Percentiles rank a stretch among this genome's conserved stretches.
Conservation (phyloP, 2,113 vertebrate species). For the Anolis sagrei region DNA sequence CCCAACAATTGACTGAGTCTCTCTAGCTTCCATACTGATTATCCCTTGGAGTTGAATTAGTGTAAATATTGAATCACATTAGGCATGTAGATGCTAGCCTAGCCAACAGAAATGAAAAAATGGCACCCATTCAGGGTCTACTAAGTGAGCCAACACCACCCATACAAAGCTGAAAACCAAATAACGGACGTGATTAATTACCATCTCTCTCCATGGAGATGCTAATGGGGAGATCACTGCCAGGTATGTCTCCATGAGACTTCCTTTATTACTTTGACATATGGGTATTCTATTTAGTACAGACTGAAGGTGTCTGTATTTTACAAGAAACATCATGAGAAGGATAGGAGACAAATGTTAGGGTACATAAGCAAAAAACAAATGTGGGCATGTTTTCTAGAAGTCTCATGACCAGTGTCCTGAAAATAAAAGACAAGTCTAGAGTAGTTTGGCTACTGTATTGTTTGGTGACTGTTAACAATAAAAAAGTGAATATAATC, state of each 20-base stretch:
- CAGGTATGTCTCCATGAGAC: background rate
- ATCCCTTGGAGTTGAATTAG: background rate
- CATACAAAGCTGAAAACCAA: rapidly evolving
- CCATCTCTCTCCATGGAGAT: background rate
- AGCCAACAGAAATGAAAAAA: background rate
- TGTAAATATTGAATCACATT: background rate
- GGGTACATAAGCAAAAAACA: background rate
- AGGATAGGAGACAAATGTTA: conserved; percentile 18
- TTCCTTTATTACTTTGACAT: background rate
- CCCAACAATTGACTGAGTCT: background rate
- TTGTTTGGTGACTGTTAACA: conserved; percentile 15
- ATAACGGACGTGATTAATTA: background rate
- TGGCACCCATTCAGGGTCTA: background rate
- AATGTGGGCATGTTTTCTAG: background rate
- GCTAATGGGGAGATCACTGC: background rate
- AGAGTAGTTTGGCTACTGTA: conserved; percentile 31
- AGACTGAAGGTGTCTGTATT: background rate
- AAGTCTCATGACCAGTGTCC: conserved; percentile 32
- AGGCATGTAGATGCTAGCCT: background rate
- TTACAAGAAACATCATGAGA: background rate
- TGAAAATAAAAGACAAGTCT: conserved; percentile 35
- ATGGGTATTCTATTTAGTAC: background rate
- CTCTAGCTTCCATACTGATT: background rate
- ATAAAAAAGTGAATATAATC: background rate
- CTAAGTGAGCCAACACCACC: background rate